These are phyloP conservation scores for Burhinus oedicnemus DNA, from an alignment of 2,113 vertebrate species.

Conservation along the genomic window DNA sequence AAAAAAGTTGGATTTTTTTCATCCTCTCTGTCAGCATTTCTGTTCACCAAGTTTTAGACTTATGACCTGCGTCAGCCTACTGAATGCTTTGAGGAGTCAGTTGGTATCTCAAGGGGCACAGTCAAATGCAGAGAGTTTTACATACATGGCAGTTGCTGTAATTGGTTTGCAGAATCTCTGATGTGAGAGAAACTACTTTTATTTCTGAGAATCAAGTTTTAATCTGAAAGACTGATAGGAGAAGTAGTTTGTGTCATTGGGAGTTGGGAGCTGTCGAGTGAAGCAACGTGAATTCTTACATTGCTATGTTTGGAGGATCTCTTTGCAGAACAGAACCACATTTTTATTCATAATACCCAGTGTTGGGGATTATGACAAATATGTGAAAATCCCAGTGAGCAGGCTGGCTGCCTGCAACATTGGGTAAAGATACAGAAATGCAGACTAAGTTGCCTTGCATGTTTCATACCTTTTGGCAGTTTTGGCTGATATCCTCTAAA, in stretches of 20 bases:
- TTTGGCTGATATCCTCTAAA: not conserved
- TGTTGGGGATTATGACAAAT: not conserved
- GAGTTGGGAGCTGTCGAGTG: not conserved
- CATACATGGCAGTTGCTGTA: not conserved
- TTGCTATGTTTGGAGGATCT: not conserved
- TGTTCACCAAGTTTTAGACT: not conserved
- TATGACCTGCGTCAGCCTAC: not conserved
- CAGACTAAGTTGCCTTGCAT: not conserved
- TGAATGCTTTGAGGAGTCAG: not conserved
- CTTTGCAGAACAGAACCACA: not conserved
- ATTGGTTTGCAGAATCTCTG: not conserved
- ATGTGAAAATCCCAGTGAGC: not conserved
- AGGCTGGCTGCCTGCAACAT: not conserved
- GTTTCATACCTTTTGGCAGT: not conserved
- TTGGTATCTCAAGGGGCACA: not conserved
- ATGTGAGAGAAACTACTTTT: not conserved
- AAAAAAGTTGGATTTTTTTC: not conserved
- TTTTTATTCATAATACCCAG: not conserved
- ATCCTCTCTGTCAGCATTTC: not conserved
- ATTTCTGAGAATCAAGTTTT: not conserved
- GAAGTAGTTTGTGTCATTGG: not conserved
- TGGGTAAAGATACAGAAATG: not conserved
- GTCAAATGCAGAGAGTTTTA: not conserved
- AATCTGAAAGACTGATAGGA: not conserved
- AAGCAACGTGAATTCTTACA: rapidly evolving